phyloP scores from a whole-genome alignment of 2,113 vertebrate species.

The Anhinga rufa region DNA sequence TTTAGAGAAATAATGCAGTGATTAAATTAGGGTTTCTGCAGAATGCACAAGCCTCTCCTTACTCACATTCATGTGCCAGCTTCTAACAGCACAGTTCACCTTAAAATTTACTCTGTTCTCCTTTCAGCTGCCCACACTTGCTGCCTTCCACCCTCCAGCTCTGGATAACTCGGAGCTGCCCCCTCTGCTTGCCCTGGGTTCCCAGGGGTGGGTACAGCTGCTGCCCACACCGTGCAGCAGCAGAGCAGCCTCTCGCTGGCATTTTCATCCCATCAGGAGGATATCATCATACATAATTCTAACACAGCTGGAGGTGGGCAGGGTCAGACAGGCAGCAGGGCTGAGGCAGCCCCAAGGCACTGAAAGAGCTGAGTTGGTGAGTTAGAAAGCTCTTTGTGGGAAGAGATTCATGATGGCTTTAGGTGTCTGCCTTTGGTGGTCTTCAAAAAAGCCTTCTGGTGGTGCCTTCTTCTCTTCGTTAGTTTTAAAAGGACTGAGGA shows the following conservation, averaged over 20 bases:
- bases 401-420: background rate
- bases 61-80: background rate
- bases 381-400: background rate
- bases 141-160: background rate
- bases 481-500: background rate
- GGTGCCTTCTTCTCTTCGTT: background rate
- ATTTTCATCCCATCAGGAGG: background rate
- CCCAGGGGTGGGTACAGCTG: background rate
- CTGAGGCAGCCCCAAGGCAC: background rate
- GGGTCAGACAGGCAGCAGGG: background rate
- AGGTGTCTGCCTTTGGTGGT: background rate
- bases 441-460: background rate
- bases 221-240: fast-evolving
- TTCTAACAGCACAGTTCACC: background rate
- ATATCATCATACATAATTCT: background rate
- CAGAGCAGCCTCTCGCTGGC: background rate
- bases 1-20: background rate
- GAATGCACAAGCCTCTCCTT: background rate
- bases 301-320: background rate
- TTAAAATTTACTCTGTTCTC: background rate
- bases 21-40: background rate
- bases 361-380: background rate
- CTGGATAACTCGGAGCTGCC: background rate
- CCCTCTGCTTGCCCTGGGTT: background rate
- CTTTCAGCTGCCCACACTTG: background rate